Conservation (phyloP, 2,797 vertebrate species). For the Sebastes ruberrimus region DNA sequence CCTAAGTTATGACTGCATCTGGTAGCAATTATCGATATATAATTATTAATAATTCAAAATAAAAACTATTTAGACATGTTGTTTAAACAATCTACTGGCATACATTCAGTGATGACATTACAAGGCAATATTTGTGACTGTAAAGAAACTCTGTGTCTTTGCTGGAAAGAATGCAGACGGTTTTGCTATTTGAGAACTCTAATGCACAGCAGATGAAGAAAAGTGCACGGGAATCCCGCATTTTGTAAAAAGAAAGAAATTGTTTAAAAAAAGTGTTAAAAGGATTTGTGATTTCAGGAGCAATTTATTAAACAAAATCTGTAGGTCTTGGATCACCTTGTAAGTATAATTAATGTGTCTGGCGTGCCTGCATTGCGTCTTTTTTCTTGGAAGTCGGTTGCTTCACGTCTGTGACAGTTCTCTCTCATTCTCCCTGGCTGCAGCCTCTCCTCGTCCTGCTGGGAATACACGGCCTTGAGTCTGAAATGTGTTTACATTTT, state of each 20-base stretch:
- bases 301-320: slow-evolving; percentile 44
- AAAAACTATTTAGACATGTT: neutral
- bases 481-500: slow-evolving; percentile 84
- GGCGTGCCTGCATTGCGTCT: slow-evolving; percentile 26
- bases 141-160: neutral
- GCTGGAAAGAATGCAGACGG: neutral
- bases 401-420: slow-evolving; percentile 49
- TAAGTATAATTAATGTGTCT: slow-evolving; percentile 35
- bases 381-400: slow-evolving; percentile 33
- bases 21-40: neutral
- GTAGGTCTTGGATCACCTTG: slow-evolving; percentile 25
- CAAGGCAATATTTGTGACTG: neutral
- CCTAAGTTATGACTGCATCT: neutral
- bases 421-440: slow-evolving; percentile 54
- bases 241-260: slow-evolving; percentile 5
- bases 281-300: slow-evolving; percentile 48
- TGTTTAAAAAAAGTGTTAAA: neutral
- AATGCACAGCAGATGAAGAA: slow-evolving; percentile 45
- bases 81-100: neutral
- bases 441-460: slow-evolving; percentile 49
- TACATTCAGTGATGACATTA: neutral
- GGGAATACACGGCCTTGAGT: slow-evolving; percentile 76
- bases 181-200: slow-evolving; percentile 13
- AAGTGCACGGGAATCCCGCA: slow-evolving; percentile 10
- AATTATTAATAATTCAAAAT: neutral